Percentiles rank a stretch among this genome's conserved stretches.
These are phyloP conservation scores for Istiophorus platypterus DNA, from an alignment of 2,113 vertebrate species.

Conservation along the genomic window DNA sequence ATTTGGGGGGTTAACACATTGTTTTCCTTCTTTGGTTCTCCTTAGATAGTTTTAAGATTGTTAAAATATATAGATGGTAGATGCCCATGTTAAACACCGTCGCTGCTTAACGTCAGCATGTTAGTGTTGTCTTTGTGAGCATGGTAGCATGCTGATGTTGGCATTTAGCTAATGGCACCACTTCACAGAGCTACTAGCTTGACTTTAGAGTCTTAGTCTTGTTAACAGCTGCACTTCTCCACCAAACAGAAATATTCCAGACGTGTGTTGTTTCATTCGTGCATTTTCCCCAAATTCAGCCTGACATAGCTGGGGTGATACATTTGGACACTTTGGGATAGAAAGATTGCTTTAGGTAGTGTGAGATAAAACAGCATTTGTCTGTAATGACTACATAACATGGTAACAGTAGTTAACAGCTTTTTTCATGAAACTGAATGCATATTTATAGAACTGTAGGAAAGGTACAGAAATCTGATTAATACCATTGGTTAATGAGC, in stretches of 20 bases:
- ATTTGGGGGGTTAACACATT: too few relatives aligned
- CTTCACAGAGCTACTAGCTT: too few relatives aligned
- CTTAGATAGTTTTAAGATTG: background rate
- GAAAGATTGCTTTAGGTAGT: background rate
- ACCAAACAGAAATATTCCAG: background rate
- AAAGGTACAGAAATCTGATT: background rate
- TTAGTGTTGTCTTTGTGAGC: background rate
- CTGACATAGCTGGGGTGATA: background rate
- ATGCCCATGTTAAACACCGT: background rate
- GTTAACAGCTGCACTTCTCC: background rate
- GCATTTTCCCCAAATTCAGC: background rate
- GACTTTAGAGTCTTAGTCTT: background rate
- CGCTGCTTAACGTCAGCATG: background rate
- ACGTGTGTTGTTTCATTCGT: background rate
- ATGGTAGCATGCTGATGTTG: background rate
- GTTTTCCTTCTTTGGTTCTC: background rate
- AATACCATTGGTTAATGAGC: constrained; percentile 45
- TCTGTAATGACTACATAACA: background rate
- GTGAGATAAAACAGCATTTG: background rate
- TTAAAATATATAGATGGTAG: background rate
- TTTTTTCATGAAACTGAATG: background rate
- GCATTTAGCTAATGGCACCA: background rate
- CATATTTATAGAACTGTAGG: background rate
- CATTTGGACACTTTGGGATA: background rate
- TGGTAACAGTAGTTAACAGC: background rate